These are phyloP conservation scores for Neomonachus schauinslandi DNA, from an alignment of 2,113 vertebrate genomes.

Conservation along the genomic window DNA sequence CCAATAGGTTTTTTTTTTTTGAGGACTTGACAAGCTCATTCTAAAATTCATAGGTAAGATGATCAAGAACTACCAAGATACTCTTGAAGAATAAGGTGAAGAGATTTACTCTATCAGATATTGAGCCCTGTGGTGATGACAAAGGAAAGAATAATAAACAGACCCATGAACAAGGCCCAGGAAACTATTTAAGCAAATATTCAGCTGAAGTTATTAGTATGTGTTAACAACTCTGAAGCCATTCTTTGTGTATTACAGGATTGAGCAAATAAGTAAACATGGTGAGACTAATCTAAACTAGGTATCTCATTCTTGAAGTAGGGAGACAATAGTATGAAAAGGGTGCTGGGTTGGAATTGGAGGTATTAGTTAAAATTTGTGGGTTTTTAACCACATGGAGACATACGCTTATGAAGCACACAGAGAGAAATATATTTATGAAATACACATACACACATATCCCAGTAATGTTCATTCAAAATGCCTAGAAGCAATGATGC, in stretches of 20 bases:
- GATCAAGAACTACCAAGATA: not conserved
- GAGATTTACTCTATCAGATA: not conserved
- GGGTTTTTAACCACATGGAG: not conserved
- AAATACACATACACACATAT: not conserved
- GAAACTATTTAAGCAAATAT: not conserved
- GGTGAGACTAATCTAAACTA: not conserved
- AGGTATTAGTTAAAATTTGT: not conserved
- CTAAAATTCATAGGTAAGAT: conserved; percentile 16
- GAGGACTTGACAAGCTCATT: not conserved
- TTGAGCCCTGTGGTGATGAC: not conserved
- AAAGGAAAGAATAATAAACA: not conserved
- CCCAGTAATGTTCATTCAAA: not conserved
- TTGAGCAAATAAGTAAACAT: not conserved
- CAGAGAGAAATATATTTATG: not conserved
- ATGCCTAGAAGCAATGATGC: not conserved
- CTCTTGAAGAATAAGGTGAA: not conserved
- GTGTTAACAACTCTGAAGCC: not conserved
- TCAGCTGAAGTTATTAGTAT: not conserved
- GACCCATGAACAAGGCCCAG: not conserved
- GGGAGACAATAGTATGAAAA: not conserved
- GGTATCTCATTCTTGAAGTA: not conserved
- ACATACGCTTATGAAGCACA: not conserved
- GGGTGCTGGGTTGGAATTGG: not conserved
- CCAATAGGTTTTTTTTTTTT: not conserved
- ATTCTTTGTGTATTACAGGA: not conserved